A percentile compares a stretch with the other conserved stretches of the same genome.
phyloP scores from a whole-genome alignment of 2,797 vertebrate genomes.

The Leucoraja ocellata region DNA sequence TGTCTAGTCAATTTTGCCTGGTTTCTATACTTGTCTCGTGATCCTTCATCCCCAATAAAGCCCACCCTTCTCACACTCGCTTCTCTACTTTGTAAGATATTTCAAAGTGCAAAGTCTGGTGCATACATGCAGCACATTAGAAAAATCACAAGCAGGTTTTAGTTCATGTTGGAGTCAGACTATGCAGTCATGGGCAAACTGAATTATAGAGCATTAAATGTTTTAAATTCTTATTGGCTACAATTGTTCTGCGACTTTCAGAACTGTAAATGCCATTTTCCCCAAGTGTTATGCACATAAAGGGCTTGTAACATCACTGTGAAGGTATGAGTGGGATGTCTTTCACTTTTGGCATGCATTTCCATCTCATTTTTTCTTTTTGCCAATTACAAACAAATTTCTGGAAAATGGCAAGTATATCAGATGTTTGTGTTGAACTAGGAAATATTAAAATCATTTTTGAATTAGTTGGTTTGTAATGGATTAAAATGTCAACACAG shows the following conservation, averaged over 20 bases:
- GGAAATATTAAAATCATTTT: slow-evolving; percentile 8
- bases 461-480: background rate
- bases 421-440: background rate
- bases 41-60: background rate
- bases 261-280: background rate
- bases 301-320: background rate
- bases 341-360: background rate
- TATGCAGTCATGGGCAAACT: background rate
- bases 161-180: background rate
- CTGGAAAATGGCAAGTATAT: background rate
- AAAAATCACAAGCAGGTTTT: background rate
- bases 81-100: background rate
- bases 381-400: slow-evolving; percentile 16
- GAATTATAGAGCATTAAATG: background rate
- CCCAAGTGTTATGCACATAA: background rate
- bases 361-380: slow-evolving; percentile 4
- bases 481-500: background rate
- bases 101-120: background rate
- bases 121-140: background rate
- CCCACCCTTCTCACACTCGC: background rate
- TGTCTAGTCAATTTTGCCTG: background rate
- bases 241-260: background rate
- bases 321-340: background rate
- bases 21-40: background rate
- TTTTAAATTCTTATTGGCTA: background rate